Conservation (phyloP, 1,140 invertebrate genomes). For the Platorchestia sp. region DNA sequence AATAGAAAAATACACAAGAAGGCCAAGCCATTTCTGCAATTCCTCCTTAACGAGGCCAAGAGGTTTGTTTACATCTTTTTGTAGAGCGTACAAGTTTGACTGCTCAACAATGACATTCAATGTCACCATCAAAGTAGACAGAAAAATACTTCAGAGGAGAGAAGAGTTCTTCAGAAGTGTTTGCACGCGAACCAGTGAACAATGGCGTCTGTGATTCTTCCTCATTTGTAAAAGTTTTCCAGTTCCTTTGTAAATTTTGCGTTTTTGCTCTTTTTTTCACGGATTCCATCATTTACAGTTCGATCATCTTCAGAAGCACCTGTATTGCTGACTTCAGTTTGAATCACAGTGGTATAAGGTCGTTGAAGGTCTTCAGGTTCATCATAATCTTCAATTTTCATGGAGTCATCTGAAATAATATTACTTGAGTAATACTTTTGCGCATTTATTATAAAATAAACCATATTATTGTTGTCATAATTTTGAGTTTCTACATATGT, state of each 20-base stretch:
- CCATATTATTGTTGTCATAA: not conserved
- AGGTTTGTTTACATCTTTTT: constrained; percentile 57
- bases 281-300: not conserved
- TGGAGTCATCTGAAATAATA: constrained; percentile 1
- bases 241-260: not conserved
- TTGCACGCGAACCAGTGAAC: not conserved
- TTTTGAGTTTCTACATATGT: not conserved
- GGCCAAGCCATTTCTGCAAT: constrained; percentile 57
- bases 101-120: constrained; percentile 31
- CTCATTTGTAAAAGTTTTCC: not conserved
- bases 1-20: constrained; percentile 59
- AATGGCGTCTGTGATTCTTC: not conserved
- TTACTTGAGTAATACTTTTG: not conserved
- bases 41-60: constrained; percentile 15
- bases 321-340: not conserved
- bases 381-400: not conserved
- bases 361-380: not conserved
- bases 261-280: not conserved
- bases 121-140: constrained; percentile 22
- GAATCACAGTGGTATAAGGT: not conserved
- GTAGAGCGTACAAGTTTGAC: constrained; percentile 23
- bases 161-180: not conserved
- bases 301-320: not conserved
- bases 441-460: not conserved
- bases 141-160: not conserved